Base-by-base conservation (phyloP, 2,888 invertebrate species). In the Ochropleura plecta region DNA sequence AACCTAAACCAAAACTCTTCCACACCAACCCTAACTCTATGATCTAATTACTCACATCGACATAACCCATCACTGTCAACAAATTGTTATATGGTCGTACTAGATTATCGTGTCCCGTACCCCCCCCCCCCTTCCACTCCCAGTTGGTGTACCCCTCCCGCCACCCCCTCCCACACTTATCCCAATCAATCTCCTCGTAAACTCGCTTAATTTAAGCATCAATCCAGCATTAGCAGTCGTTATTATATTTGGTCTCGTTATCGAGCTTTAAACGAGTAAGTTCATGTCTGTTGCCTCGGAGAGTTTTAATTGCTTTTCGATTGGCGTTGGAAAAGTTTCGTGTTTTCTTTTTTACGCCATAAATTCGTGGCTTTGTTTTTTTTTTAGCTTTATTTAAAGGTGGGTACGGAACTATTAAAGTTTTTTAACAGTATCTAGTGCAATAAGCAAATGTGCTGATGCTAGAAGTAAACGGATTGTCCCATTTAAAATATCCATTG, bases 101-200 rank as follows among this genome's bases (percentile, higher is more conserved):
- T 75, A 88, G 91, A 93, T 94, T 93, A 93, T 88, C 89, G 89
- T 70, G 73, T 80, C 83, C 78, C 84, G 80, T 70, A 82, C 85
- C 66, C 44, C 42, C 64, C 70, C 78, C 78, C 73, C 78, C 9
- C 76, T 70, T 63, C 75, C 49, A 82, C 51, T 70, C 87, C 84
- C 80, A 62, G 44, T 46, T 42, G 16, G 5, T 3, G 5, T 3
- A 4, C 74, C 70, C 73, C 70, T 73, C 3, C 10, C 70, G 59
- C 86, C 83, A 76, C 79, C 71, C 69, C 75, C 76, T 12, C 70
- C 79, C 88, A 84, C 87, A 85, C 89, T 92, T 92, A 90, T 90
- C 90, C 91, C 92, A 94, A 94, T 94, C 94, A 94, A 93, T 94
- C 92, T 91, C 91, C 88, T 92, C 91, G 90, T 90, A 93, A 93